A percentile compares a stretch with the other conserved stretches of the same genome.
Conservation (phyloP, 2,797 vertebrate species). For the Sternotherus odoratus region DNA sequence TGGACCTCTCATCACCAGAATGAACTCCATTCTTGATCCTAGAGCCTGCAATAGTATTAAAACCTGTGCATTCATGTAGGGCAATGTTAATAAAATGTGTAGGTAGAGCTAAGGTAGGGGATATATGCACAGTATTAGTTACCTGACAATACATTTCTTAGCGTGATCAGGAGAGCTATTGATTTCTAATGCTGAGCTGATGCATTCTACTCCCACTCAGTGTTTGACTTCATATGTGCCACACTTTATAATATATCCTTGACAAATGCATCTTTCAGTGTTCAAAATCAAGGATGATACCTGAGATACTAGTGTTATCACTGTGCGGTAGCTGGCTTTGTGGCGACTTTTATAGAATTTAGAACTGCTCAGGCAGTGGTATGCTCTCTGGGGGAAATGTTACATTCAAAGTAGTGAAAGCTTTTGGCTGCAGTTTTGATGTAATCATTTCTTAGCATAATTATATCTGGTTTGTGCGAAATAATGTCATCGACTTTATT, state of each 20-base stretch:
- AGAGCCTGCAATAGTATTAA: background rate
- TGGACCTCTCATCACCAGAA: background rate
- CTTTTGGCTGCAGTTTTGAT: rapidly evolving
- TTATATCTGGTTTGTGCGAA: constrained; percentile 41
- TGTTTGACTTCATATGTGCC: background rate
- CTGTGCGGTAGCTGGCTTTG: background rate
- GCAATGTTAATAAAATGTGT: background rate
- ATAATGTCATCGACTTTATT: constrained; percentile 43
- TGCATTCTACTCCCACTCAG: background rate
- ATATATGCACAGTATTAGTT: rapidly evolving
- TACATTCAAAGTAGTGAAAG: background rate
- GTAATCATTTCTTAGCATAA: background rate
- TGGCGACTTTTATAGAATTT: background rate
- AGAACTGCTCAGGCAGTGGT: background rate
- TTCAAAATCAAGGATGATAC: background rate
- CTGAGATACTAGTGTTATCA: background rate
- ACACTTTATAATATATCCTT: background rate
- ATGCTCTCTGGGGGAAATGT: background rate
- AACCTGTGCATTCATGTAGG: background rate
- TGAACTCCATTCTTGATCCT: background rate
- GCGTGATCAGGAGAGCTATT: background rate
- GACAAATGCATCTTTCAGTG: background rate
- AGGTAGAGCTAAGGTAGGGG: background rate
- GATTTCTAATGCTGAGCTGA: background rate
- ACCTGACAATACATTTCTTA: background rate